Evolutionary conservation across 1,140 invertebrate genomes (phyloP).

Genomic region (Dendroctonus ponderosae): DNA sequence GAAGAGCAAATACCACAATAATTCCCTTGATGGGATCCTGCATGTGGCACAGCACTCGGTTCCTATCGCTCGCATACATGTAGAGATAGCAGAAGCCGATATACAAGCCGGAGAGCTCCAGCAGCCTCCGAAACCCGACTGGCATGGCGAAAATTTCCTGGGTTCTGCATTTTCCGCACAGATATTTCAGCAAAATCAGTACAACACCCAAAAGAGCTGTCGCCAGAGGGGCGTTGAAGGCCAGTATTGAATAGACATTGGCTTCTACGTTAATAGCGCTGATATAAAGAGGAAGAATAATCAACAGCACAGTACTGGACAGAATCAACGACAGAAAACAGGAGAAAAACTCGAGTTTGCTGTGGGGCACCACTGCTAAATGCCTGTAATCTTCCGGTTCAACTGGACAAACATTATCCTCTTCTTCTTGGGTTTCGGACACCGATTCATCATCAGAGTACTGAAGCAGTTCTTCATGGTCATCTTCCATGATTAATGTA

Average conservation of each 20-base stretch:
- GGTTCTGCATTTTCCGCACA: constrained; percentile 38
- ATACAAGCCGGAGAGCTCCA: constrained; percentile 39
- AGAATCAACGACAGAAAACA: constrained; percentile 40
- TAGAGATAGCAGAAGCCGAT: constrained; percentile 39
- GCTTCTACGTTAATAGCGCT: constrained; percentile 41
- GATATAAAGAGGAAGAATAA: constrained; percentile 45
- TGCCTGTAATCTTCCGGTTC: constrained; percentile 27
- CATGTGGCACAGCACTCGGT: constrained; percentile 58
- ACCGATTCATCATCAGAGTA: constrained; percentile 40
- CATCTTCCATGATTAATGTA: constrained; percentile 30
- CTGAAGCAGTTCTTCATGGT: constrained; percentile 41
- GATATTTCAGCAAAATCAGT: constrained; percentile 34
- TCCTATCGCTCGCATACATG: constrained; percentile 44
- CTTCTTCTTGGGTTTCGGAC: constrained; percentile 31
- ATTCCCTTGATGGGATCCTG: constrained; percentile 63
- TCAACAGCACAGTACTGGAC: constrained; percentile 39
- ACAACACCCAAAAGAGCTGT: constrained; percentile 34
- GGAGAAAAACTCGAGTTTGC: constrained; percentile 43
- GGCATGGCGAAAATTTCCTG: constrained; percentile 39
- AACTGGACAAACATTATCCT: constrained; percentile 39
- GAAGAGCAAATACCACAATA: constrained; percentile 57
- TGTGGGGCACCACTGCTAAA: constrained; percentile 34
- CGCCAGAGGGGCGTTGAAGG: constrained; percentile 37
- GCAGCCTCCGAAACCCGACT: constrained; percentile 34
- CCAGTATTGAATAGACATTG: constrained; percentile 43